phyloP scores from a whole-genome alignment of 92 coral and sea anemone species.

The Porites evermanni region DNA sequence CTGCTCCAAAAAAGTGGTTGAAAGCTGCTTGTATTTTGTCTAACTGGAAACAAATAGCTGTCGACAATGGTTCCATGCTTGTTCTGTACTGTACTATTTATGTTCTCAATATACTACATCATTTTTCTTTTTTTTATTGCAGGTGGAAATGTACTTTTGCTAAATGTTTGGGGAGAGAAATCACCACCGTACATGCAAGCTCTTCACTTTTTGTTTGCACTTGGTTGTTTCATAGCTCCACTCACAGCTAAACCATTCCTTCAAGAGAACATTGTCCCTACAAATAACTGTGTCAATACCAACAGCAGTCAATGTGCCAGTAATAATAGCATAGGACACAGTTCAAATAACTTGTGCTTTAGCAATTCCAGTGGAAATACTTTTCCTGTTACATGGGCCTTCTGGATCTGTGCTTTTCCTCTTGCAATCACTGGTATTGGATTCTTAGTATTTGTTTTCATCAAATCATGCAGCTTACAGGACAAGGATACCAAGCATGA shows the following conservation, averaged over 20 bases:
- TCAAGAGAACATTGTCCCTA: conserved; percentile 20
- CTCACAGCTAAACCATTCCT: conserved; percentile 84
- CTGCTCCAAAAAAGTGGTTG: too few species aligned
- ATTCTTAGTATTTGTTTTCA: conserved; percentile 64
- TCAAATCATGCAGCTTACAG: conserved; percentile 53
- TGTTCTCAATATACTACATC: background rate
- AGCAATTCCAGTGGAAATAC: background rate
- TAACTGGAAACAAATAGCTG: too few species aligned
- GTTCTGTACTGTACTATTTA: too few species aligned
- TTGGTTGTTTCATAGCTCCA: conserved; percentile 88
- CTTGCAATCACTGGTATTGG: conserved; percentile 69
- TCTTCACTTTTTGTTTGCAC: conserved; percentile 89
- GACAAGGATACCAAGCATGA: conserved; percentile 53
- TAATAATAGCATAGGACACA: too few species aligned
- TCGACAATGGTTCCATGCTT: too few species aligned
- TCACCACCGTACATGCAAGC: conserved; percentile 86
- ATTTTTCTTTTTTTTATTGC: conserved; percentile 14
- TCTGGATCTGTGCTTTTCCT: conserved; percentile 76
- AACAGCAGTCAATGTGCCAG: background rate
- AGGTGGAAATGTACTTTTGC: conserved; percentile 92
- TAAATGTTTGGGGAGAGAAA: conserved; percentile 83
- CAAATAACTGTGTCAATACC: background rate
- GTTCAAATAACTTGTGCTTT: too few species aligned
- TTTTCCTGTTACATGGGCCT: conserved; percentile 79
- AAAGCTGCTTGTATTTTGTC: too few species aligned